Evolutionary conservation across 2,113 vertebrate species (phyloP), one percentile per base, ranked within the genome.

Genomic region (Tamias sibiricus): DNA sequence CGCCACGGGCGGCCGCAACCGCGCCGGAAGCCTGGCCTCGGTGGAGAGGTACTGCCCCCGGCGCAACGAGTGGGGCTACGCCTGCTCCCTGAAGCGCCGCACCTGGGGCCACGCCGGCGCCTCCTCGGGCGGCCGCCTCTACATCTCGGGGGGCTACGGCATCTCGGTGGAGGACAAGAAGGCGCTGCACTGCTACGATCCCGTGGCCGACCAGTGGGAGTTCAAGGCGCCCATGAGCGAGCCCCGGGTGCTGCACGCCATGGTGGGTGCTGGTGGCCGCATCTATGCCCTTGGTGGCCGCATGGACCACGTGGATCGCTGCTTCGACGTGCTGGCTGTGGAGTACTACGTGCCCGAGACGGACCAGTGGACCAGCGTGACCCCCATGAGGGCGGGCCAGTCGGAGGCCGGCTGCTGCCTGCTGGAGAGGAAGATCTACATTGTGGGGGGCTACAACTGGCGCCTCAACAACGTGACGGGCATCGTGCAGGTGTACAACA

Each of bases 361-460:
- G 0, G 99, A 99, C 98, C 99, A 99, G 91, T 99, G 99, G 99
- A 99, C 99, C 32, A 99, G 99, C 0, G 99, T 99, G 88, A 99
- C 98, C 95, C 99, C 99, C 0, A 99, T 99, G 99, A 99, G 99
- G 0, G 98, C 99, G 0, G 99, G 99, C 7, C 99, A 99, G 98
- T 99, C 99, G 0, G 99, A 99, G 97, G 99, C 99, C 0, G 99
- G 99, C 80, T 99, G 99, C 97, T 99, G 99, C 93, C 85, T 99
- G 14, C 97, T 99, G 87, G 99, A 99, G 1, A 98, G 98, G 12
- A 99, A 99, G 98, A 99, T 99, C 97, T 99, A 99, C 91, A 97
- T 99, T 0, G 98, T 99, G 0, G 99, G 99, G 0, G 99, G 99
- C 17, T 99, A 99, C 98, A 99, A 99, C 80, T 99, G 99, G 99